Evolutionary conservation across 2,797 vertebrate genomes (phyloP).

Genomic region (Poecilia velifera): DNA sequence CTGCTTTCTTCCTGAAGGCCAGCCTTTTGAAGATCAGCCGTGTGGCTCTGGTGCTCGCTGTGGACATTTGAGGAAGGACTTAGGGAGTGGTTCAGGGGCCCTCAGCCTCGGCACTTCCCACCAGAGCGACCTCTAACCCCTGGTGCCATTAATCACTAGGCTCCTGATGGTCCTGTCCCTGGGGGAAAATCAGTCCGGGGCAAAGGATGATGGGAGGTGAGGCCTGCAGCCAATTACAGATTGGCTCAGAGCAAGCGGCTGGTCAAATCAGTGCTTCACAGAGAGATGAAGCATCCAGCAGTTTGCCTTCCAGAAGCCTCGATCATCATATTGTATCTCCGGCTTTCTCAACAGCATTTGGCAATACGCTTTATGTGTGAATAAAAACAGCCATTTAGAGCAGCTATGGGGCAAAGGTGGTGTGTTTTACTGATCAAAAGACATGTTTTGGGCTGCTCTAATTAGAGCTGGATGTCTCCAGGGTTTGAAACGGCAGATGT

Average conservation of each 20-base stretch:
- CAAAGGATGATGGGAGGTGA: constrained; percentile 84
- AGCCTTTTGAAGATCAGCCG: constrained; percentile 50
- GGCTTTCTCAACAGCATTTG: not conserved
- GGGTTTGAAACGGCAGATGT: constrained; percentile 73
- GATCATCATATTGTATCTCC: not conserved
- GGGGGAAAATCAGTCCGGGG: constrained; percentile 83
- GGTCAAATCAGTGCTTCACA: constrained; percentile 68
- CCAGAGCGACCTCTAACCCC: constrained; percentile 90
- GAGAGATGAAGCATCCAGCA: constrained; percentile 59
- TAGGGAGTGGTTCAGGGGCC: constrained; percentile 74
- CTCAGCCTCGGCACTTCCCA: constrained; percentile 87
- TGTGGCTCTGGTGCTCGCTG: constrained; percentile 51
- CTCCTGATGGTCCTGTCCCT: constrained; percentile 95
- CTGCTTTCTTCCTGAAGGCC: constrained; percentile 35
- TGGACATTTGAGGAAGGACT: constrained; percentile 81
- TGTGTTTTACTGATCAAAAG: constrained; percentile 61
- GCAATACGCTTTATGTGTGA: not conserved
- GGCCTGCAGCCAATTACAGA: constrained; percentile 82
- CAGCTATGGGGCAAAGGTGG: constrained; percentile 13
- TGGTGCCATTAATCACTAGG: constrained; percentile 92
- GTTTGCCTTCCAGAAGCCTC: constrained; percentile 29
- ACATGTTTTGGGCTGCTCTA: constrained; percentile 52
- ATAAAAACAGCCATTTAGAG: not conserved
- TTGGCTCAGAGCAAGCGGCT: constrained; percentile 56
- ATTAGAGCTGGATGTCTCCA: constrained; percentile 73